These are phyloP conservation scores for Heterotis niloticus DNA, from an alignment of 2,113 vertebrate genomes.

Conservation along the genomic window DNA sequence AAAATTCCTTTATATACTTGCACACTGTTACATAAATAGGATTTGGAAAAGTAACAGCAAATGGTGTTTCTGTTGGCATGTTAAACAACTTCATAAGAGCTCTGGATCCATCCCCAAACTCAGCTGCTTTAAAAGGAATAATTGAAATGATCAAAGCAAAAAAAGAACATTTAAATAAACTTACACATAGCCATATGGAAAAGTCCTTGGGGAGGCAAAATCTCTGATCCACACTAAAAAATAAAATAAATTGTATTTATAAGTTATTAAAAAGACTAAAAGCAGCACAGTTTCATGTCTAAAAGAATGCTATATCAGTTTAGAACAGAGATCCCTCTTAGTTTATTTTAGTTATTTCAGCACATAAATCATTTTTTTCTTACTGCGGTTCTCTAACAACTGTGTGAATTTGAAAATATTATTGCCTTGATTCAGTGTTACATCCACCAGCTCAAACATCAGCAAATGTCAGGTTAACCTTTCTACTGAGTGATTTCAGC, in stretches of 20 bases:
- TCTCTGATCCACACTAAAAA: background rate
- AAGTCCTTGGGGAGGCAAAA: background rate
- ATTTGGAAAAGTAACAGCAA: conserved; percentile 7
- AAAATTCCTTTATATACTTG: conserved; percentile 14
- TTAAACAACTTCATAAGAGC: conserved; percentile 9
- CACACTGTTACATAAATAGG: conserved; percentile 26
- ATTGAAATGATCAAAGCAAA: conserved; percentile 14
- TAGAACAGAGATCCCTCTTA: background rate
- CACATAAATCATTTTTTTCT: background rate
- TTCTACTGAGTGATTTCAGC: conserved; percentile 28
- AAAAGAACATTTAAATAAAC: conserved; percentile 16
- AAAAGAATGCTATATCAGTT: background rate
- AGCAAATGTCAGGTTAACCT: conserved; percentile 24
- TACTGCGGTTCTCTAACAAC: conserved; percentile 1
- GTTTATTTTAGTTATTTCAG: background rate
- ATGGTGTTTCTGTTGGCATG: conserved; percentile 32
- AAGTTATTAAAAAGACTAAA: background rate
- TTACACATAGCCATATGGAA: background rate
- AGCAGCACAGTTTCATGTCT: background rate
- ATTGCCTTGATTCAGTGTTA: conserved; percentile 24
- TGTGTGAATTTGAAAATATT: background rate
- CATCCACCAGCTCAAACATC: conserved; percentile 24
- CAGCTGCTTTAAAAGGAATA: conserved; percentile 8
- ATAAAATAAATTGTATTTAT: background rate
- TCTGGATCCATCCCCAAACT: conserved; percentile 2